Percentiles rank a stretch among this genome's conserved stretches.
These are phyloP conservation scores for Netelia virgata DNA, from an alignment of 2,888 invertebrate genomes.

Conservation along the genomic window DNA sequence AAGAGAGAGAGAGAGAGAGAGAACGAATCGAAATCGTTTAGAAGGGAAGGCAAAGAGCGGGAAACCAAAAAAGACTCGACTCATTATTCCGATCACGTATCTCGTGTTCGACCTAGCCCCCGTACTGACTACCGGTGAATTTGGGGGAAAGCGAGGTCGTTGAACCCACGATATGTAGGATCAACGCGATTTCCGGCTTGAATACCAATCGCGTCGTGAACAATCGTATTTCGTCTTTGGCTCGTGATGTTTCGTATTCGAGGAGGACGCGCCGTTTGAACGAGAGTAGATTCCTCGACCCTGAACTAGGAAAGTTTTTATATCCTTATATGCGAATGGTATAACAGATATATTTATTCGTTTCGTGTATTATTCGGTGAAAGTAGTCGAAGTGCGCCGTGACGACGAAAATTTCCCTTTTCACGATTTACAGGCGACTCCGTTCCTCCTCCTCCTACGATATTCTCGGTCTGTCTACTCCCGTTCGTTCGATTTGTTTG, in stretches of 20 bases:
- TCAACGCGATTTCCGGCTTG: slow-evolving; percentile 55
- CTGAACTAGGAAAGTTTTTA: slow-evolving; percentile 21
- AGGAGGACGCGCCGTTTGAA: not conserved
- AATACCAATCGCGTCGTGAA: slow-evolving; percentile 1
- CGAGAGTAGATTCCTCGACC: slow-evolving; percentile 18
- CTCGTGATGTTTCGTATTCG: slow-evolving; percentile 21
- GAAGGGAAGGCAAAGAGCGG: slow-evolving; percentile 17
- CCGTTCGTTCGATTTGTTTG: slow-evolving; percentile 29
- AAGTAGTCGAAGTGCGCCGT: slow-evolving; percentile 67
- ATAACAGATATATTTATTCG: slow-evolving; percentile 37
- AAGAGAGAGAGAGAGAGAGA: not conserved
- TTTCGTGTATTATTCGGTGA: slow-evolving; percentile 49
- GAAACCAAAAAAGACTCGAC: slow-evolving; percentile 22
- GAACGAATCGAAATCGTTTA: slow-evolving; percentile 32
- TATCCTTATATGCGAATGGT: not conserved
- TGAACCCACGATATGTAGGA: slow-evolving; percentile 44
- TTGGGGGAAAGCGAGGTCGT: slow-evolving; percentile 74
- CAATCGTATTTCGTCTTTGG: slow-evolving; percentile 9
- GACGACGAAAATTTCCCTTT: slow-evolving; percentile 62
- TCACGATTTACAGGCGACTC: slow-evolving; percentile 63
- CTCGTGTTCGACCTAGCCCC: slow-evolving; percentile 61
- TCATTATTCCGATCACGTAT: slow-evolving; percentile 67
- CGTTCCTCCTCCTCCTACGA: not conserved
- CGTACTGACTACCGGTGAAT: slow-evolving; percentile 64
- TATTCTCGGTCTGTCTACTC: slow-evolving; percentile 19